phyloP scores from a whole-genome alignment of 2,113 vertebrate genomes.

The Morone saxatilis region DNA sequence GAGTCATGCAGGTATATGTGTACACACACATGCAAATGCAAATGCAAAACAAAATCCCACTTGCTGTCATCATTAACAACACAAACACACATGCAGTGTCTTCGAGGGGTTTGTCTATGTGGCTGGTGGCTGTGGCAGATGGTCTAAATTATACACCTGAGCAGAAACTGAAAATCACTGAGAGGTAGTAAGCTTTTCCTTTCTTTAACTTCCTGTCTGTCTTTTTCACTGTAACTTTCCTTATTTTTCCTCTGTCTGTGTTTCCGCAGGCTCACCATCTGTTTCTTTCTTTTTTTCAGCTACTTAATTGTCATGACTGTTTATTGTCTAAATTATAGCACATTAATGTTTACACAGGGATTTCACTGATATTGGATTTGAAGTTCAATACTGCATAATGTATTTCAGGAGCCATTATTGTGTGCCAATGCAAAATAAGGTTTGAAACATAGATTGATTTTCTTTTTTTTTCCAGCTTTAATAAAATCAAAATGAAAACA shows the following conservation, averaged over 20 bases:
- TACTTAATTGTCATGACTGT: background rate
- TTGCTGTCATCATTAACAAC: conserved; percentile 48
- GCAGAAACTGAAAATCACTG: conserved; percentile 17
- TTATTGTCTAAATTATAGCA: background rate
- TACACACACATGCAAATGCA: conserved; percentile 12
- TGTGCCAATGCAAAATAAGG: background rate
- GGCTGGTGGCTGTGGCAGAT: conserved; percentile 45
- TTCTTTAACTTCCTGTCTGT: conserved; percentile 22
- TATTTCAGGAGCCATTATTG: background rate
- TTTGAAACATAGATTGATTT: background rate
- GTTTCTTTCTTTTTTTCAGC: background rate
- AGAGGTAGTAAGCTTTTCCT: conserved; percentile 14
- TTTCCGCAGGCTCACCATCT: background rate
- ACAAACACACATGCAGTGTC: conserved; percentile 16
- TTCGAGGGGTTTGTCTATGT: conserved; percentile 37
- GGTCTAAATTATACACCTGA: conserved; percentile 52
- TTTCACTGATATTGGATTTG: background rate
- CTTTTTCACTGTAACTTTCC: background rate
- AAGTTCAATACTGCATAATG: background rate
- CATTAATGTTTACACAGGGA: background rate
- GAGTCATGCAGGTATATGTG: conserved; percentile 43
- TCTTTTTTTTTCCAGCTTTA: background rate
- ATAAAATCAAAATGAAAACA: background rate
- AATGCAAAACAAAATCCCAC: background rate
- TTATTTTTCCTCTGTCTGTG: background rate